Conservation (phyloP, 2,113 vertebrate genomes). For the Psammodynastes pulverulentus region DNA sequence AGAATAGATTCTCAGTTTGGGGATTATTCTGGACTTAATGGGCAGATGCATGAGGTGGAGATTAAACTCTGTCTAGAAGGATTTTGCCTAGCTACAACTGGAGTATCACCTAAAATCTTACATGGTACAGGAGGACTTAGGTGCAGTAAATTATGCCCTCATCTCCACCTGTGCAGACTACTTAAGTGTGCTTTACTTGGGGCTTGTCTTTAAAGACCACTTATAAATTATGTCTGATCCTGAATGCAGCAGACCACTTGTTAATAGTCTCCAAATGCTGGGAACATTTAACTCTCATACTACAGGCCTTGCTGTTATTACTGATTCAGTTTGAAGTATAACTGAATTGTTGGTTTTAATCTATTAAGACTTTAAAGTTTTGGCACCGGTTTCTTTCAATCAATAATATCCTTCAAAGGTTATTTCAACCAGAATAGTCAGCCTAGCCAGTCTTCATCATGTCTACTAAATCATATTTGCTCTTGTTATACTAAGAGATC, state of each 20-base stretch:
- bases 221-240: neutral
- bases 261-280: neutral
- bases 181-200: neutral
- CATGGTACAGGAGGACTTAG: neutral
- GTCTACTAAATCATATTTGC: neutral
- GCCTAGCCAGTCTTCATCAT: neutral
- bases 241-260: neutral
- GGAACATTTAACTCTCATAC: neutral
- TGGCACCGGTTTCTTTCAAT: neutral
- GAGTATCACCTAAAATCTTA: neutral
- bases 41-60: neutral
- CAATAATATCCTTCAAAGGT: neutral
- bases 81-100: neutral
- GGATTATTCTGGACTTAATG: neutral
- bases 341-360: neutral
- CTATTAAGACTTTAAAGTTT: neutral
- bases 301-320: neutral
- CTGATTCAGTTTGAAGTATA: neutral
- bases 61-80: neutral
- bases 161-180: neutral
- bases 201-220: neutral
- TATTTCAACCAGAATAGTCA: neutral
- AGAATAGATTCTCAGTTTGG: neutral
- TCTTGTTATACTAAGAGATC: neutral
- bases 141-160: neutral